These are phyloP conservation scores for Drosophila borealis DNA, from an alignment of 2,888 invertebrate genomes.

Conservation along the genomic window DNA sequence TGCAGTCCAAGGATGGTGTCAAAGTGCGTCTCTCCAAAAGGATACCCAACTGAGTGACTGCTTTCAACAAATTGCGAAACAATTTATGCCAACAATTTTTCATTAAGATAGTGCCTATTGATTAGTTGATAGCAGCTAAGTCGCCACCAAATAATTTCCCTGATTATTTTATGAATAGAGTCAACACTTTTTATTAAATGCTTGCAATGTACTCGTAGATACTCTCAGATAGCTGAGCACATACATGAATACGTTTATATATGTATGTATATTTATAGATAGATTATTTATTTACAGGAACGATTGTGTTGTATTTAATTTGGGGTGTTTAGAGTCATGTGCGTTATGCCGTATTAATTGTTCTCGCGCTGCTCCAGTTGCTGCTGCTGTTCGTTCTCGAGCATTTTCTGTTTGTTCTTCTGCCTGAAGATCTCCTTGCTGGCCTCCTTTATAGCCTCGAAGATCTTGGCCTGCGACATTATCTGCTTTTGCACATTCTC, in stretches of 20 bases:
- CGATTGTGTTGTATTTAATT: constrained; percentile 26
- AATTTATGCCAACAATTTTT: neutral
- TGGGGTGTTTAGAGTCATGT: constrained; percentile 6
- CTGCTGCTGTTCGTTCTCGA: constrained; percentile 62
- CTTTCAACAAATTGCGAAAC: constrained; percentile 10
- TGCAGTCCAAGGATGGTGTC: constrained; percentile 75
- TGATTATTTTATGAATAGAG: constrained; percentile 28
- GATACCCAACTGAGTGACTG: neutral
- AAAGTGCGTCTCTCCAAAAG: constrained; percentile 69
- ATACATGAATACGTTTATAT: constrained; percentile 3
- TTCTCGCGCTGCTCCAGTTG: constrained; percentile 60
- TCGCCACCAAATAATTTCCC: neutral
- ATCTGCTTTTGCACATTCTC: constrained; percentile 92
- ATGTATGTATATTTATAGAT: constrained; percentile 8
- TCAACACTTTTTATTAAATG: constrained; percentile 64
- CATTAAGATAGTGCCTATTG: constrained; percentile 9
- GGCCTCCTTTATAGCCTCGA: constrained; percentile 93
- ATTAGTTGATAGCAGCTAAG: constrained; percentile 13
- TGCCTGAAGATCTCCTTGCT: constrained; percentile 89
- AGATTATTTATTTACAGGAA: constrained; percentile 48
- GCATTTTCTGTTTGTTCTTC: constrained; percentile 85
- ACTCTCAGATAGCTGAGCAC: constrained; percentile 31
- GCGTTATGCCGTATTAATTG: constrained; percentile 40
- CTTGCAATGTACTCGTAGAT: constrained; percentile 42
- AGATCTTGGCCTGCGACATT: constrained; percentile 89